Base-by-base conservation (phyloP, 2,888 invertebrate genomes). In the Cerceris ruficornis region DNA sequence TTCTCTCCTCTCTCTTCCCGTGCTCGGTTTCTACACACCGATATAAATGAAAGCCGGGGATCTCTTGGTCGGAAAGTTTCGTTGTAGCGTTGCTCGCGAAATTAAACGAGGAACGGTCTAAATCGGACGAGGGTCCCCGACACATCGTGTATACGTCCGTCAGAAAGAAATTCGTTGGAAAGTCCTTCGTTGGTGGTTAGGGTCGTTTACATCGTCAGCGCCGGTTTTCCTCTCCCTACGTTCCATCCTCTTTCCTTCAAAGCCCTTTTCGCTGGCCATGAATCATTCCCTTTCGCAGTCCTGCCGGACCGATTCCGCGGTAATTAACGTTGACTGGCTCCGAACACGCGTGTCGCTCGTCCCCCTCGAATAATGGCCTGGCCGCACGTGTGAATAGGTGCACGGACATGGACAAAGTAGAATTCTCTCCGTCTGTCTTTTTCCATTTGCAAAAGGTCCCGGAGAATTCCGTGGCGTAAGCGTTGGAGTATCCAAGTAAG, bases 241-340 rank as follows among this genome's bases (percentile, higher is more conserved):
- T 11, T 46, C 49, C 46, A 17, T 42, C 46, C 11, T 15, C 15
- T 50, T 28, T 55, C 59, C 66, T 54, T 67, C 62, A 69, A 81
- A 84, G 76, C 59, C 68, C 68, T 75, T 74, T 66, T 77, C 69
- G 64, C 42, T 52, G 42, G 55, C 65, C 67, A 83, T 85, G 85
- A 85, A 85, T 85, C 85, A 85, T 81, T 83, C 83, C 50, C 79
- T 83, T 74, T 78, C 71, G 69, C 72, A 66, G 71, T 61, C 70
- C 57, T 13, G 59, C 52, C 57, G 28, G 55, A 70, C 69, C 80
- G 76, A 83, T 85, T 84, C 77, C 73, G 52, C 71, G 71, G 80
- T 85, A 87, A 87, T 87, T 87, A 87, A 85, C 80, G 85, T 69
- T 80, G 77, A 84, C 80, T 77, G 69, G 67, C 54, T 60, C 60